Conservation (phyloP, 2,113 vertebrate genomes). For the Oreotrochilus melanogaster region DNA sequence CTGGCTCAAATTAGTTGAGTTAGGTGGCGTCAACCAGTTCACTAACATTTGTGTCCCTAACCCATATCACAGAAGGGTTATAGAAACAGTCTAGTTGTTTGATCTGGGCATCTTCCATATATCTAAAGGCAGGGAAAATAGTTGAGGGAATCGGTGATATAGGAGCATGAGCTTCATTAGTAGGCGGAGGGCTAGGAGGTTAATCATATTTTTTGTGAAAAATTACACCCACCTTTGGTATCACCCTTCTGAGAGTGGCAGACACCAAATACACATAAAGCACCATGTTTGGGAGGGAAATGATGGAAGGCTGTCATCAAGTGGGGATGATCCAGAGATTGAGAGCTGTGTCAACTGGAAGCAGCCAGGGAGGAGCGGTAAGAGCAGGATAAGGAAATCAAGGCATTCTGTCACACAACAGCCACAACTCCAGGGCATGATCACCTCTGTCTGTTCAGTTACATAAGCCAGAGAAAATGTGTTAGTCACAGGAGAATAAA, state of each 20-base stretch:
- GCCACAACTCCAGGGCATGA: not conserved
- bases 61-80: fast-evolving
- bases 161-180: not conserved
- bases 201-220: not conserved
- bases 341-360: fast-evolving
- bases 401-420: not conserved
- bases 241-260: not conserved
- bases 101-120: not conserved
- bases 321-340: not conserved
- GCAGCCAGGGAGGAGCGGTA: not conserved
- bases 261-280: not conserved
- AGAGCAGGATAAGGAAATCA: fast-evolving
- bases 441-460: not conserved
- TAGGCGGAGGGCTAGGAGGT: fast-evolving
- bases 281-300: too few species aligned
- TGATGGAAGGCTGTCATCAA: not conserved
- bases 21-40: not conserved
- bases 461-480: not conserved
- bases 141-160: not conserved
- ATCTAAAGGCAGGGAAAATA: not conserved
- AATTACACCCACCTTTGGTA: not conserved
- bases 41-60: not conserved
- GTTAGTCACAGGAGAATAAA: not conserved
- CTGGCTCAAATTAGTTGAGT: not conserved
- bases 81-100: not conserved